Conservation (phyloP, 2,797 vertebrate species). For the Esox masquinongy region DNA sequence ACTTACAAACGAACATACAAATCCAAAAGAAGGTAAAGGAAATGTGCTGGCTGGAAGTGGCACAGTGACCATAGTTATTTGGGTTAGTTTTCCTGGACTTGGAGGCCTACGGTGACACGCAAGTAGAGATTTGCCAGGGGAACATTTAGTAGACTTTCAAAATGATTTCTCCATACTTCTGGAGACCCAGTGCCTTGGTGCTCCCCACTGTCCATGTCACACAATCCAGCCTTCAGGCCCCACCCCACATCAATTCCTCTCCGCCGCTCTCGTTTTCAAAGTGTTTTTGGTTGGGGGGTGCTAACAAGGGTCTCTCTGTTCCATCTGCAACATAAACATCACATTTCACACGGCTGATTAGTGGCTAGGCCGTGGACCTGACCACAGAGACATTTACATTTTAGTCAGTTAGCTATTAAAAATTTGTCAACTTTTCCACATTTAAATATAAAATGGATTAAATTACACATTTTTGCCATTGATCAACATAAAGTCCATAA, state of each 20-base stretch:
- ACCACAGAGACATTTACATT: neutral
- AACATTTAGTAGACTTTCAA: neutral
- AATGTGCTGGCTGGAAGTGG: neutral
- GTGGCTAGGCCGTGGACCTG: slow-evolving; percentile 7
- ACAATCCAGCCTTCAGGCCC: slow-evolving; percentile 41
- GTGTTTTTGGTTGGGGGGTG: slow-evolving; percentile 30
- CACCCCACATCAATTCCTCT: slow-evolving; percentile 13
- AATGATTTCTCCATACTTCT: neutral
- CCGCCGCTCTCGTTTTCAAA: slow-evolving; percentile 22
- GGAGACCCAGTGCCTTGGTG: slow-evolving; percentile 19
- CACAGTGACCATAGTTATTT: neutral
- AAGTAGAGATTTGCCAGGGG: neutral
- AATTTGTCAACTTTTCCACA: too few relatives aligned
- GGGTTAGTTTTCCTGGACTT: neutral
- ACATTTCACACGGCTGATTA: slow-evolving; percentile 27
- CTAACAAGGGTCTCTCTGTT: slow-evolving; percentile 33
- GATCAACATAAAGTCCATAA: too few relatives aligned
- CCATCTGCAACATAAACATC: slow-evolving; percentile 29
- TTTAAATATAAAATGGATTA: too few relatives aligned
- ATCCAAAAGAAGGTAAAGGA: neutral
- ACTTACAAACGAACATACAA: neutral
- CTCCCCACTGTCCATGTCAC: slow-evolving; percentile 28
- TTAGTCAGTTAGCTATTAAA: too few relatives aligned
- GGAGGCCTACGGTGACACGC: neutral
- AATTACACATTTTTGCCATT: too few relatives aligned